phyloP scores from a whole-genome alignment of 2,113 vertebrate species.

The Cranoglanis bouderius region DNA sequence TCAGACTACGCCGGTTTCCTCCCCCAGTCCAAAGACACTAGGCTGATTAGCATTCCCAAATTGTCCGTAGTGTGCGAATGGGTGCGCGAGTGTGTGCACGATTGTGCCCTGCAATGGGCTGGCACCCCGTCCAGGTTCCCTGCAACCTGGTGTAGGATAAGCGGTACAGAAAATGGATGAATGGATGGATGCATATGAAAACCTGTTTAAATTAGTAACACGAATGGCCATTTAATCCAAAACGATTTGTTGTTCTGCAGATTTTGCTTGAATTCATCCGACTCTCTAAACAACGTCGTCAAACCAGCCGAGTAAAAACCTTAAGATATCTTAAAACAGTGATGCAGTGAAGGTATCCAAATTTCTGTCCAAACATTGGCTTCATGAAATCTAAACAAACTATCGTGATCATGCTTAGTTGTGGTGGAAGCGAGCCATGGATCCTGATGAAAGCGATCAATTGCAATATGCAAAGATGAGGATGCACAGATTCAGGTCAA shows the following conservation, averaged over 20 bases:
- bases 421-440: background rate
- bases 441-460: background rate
- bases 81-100: too few species aligned
- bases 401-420: background rate
- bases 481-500: background rate
- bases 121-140: too few species aligned
- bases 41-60: too few species aligned
- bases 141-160: too few species aligned
- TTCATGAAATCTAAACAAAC: background rate
- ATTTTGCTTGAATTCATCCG: background rate
- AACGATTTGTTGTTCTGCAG: background rate
- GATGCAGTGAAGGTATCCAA: background rate
- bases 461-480: background rate
- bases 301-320: background rate
- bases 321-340: background rate
- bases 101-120: too few species aligned
- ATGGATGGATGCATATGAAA: background rate
- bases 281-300: background rate
- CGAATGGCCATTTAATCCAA: background rate
- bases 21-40: too few species aligned
- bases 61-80: too few species aligned
- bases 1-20: too few species aligned
- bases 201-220: background rate
- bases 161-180: too few species aligned
- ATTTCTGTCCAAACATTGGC: slow-evolving; percentile 13